Evolutionary conservation across 2,797 vertebrate genomes (phyloP).

Genomic region (Pogonophryne albipinna): DNA sequence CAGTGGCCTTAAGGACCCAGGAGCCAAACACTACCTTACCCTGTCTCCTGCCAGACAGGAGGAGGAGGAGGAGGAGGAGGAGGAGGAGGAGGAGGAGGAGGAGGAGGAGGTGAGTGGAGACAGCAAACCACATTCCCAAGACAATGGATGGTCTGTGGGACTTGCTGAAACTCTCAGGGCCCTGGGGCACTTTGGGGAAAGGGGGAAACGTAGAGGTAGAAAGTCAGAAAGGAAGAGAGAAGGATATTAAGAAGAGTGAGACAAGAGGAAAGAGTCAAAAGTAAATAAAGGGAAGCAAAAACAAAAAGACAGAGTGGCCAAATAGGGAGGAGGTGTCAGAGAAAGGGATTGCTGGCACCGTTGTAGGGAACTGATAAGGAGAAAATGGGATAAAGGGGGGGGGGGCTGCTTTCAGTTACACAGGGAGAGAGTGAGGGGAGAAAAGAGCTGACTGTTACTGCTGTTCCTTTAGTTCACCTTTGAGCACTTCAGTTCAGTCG

Average conservation of each 20-base stretch:
- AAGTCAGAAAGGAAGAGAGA: slow-evolving; percentile 24
- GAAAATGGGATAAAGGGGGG: slow-evolving; percentile 34
- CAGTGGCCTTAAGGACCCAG: slow-evolving; percentile 74
- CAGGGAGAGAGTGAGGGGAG: slow-evolving; percentile 2
- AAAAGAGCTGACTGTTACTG: slow-evolving; percentile 16
- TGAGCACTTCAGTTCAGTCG: slow-evolving; percentile 19
- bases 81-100: slow-evolving; percentile 31
- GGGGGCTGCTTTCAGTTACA: slow-evolving; percentile 16
- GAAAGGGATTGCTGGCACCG: slow-evolving; percentile 37
- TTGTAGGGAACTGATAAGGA: slow-evolving; percentile 53
- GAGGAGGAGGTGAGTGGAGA: slow-evolving; percentile 59
- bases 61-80: slow-evolving; percentile 34
- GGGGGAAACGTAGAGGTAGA: slow-evolving; percentile 39
- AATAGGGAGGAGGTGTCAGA: slow-evolving; percentile 40
- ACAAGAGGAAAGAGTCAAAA: slow-evolving; percentile 14
- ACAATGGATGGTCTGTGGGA: slow-evolving; percentile 84
- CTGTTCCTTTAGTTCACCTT: slow-evolving; percentile 34
- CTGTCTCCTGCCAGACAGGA: slow-evolving; percentile 68
- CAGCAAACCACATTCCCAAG: slow-evolving; percentile 79
- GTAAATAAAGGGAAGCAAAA: slow-evolving; percentile 12
- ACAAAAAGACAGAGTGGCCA: slow-evolving; percentile 4
- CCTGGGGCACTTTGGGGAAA: slow-evolving; percentile 61
- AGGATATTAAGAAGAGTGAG: slow-evolving; percentile 18
- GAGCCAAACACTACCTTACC: slow-evolving; percentile 68
- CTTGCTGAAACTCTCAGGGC: slow-evolving; percentile 68